These are phyloP conservation scores for Molossus molossus DNA, from an alignment of 2,797 vertebrate species.

Conservation along the genomic window DNA sequence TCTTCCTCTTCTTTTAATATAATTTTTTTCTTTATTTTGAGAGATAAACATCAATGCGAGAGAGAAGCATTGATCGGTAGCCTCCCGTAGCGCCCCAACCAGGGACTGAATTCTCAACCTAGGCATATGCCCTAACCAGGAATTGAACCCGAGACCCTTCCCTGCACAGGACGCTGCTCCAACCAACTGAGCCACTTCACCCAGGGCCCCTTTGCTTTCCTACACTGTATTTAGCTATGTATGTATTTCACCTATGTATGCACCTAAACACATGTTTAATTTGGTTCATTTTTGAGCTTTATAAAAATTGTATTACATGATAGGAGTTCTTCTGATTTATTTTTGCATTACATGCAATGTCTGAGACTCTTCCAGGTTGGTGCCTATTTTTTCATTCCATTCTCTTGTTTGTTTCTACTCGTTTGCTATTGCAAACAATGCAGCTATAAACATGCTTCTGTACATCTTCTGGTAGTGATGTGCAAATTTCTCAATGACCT, in stretches of 20 bases:
- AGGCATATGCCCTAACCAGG: too few relatives aligned
- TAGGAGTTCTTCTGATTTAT: neutral
- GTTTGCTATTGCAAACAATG: neutral
- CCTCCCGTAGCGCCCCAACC: too few relatives aligned
- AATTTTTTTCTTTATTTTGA: too few relatives aligned
- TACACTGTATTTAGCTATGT: neutral
- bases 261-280: constrained; percentile 19
- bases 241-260: neutral
- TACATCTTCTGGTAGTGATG: neutral
- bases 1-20: too few relatives aligned
- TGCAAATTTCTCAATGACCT: neutral
- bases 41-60: too few relatives aligned
- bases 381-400: neutral
- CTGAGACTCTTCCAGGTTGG: neutral
- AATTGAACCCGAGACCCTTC: too few relatives aligned
- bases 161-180: too few relatives aligned
- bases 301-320: neutral
- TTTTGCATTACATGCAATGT: neutral
- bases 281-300: constrained; percentile 11
- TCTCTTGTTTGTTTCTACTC: neutral
- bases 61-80: too few relatives aligned
- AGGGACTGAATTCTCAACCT: too few relatives aligned
- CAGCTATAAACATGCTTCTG: neutral
- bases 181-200: too few relatives aligned
- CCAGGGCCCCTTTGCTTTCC: neutral